phyloP scores from a whole-genome alignment of 2,113 vertebrate genomes.

The Microcebus griseorufus region DNA sequence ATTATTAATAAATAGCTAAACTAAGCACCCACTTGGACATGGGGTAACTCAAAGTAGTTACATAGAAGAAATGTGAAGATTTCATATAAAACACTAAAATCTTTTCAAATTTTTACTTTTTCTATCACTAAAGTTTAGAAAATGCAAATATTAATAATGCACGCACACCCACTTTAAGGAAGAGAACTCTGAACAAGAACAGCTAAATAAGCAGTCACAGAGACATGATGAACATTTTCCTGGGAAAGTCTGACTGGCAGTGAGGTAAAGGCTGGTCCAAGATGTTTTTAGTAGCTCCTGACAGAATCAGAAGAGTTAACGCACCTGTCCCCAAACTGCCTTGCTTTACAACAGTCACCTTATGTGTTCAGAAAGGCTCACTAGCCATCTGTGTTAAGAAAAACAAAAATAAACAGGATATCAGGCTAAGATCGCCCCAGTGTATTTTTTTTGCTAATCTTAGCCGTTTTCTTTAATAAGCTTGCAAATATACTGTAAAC shows the following conservation, averaged over 20 bases:
- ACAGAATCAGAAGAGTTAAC: not conserved
- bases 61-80: not conserved
- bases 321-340: not conserved
- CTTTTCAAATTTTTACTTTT: slow-evolving; percentile 13
- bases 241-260: not conserved
- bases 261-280: not conserved
- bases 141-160: not conserved
- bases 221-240: not conserved
- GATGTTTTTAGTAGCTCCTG: not conserved
- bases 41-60: not conserved
- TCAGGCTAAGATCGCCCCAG: not conserved
- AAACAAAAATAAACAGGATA: not conserved
- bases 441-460: not conserved
- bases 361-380: not conserved
- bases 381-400: not conserved
- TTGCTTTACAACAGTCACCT: not conserved
- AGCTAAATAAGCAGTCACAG: not conserved
- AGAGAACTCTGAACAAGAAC: not conserved
- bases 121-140: not conserved
- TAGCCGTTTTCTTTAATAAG: not conserved
- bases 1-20: not conserved
- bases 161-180: not conserved
- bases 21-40: not conserved
- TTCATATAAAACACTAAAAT: not conserved
- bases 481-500: too few species aligned